Evolutionary conservation across 2,888 invertebrate species (phyloP), one percentile per base, ranked within the genome.

Genomic region (Chirona hameri): DNA sequence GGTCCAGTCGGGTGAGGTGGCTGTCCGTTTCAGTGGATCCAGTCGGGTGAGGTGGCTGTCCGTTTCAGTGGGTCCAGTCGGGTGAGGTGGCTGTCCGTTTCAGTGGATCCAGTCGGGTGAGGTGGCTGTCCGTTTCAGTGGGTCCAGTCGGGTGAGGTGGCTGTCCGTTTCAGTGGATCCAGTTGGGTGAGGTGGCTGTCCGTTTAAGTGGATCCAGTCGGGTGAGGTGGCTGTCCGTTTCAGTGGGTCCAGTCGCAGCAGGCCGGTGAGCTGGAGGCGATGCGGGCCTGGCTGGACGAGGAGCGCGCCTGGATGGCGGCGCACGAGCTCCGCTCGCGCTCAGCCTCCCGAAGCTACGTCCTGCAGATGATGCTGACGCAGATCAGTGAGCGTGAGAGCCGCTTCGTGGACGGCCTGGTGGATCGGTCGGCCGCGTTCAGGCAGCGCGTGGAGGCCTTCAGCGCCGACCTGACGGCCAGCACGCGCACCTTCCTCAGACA

Each of bases 21-120:
- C 27, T 31, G 46, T 65, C 65, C 65, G 72, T 82, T 81, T 81
- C 81, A 81, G 72, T 82, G 80, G 81, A 82, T 60, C 80, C 72
- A 69, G 65, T 72, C 81, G 81, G 39, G 39, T 2, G 39, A 39
- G 39, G 39, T 39, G 39, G 39, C 39, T 39, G 39, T 39, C 39
- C 7, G 39, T 82, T 72, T 82, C 48, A 81, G 81, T 82, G 80
- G 81, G 81, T 65, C 80, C 81, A 65, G 81, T 81, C 39, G 39
- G 39, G 39, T 2, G 39, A 39, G 39, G 39, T 39, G 39, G 39
- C 39, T 39, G 39, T 39, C 39, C 7, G 39, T 39, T 39, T 39
- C 7, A 39, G 39, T 39, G 39, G 39, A 39, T 39, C 39, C 39
- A 5, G 39, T 39, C 39, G 39, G 7, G 39, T 39, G 39, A 39